Base-by-base conservation (phyloP, 1,140 invertebrate species). In the Macrocentrus cingulum region DNA sequence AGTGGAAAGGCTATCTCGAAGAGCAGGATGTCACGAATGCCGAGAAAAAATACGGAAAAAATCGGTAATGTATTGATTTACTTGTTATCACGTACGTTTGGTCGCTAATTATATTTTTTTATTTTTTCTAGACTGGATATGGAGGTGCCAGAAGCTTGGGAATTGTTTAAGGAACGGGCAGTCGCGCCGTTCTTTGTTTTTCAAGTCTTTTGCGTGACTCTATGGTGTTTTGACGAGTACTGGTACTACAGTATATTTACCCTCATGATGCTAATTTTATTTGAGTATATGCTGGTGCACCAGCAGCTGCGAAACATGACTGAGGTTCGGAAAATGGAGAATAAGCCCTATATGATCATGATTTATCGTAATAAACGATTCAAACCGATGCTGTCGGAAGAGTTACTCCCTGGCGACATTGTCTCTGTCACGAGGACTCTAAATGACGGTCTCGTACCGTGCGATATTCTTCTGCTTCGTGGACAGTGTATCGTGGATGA, bases 251-350 rank as follows among this genome's bases (percentile, higher is more conserved):
- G 93, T 57, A 85, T 99, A 22, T 99, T 99, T 72, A 99, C 98
- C 0, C 83, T 99, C 1, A 84, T 97, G 42, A 99, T 99, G 97
- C 84, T 99, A 32, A 86, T 99, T 18, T 88, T 95, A 63, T 99
- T 99, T 78, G 98, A 99, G 76, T 98, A 94, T 62, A 99, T 96
- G 4, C 84, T 99, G 20, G 97, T 99, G 0, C 95, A 98, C 68
- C 97, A 99, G 71, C 98, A 99, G 72, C 71, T 99, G 4, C 82
- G 92, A 64, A 99, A 99, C 75, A 97, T 99, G 94, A 88, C 94
- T n/a, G 96, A 98, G 81, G 99, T 99, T 64, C 84, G 97, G n/a
- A 96, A 98, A 81, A 99, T 99, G 97, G 97, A 97, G 13, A 99
- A 97, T 66, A 97, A 97, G 79, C 94, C 96, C 0, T 97, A 97